These are phyloP conservation scores for Acleris cristana DNA, from an alignment of 2,888 invertebrate species.

Conservation along the genomic window DNA sequence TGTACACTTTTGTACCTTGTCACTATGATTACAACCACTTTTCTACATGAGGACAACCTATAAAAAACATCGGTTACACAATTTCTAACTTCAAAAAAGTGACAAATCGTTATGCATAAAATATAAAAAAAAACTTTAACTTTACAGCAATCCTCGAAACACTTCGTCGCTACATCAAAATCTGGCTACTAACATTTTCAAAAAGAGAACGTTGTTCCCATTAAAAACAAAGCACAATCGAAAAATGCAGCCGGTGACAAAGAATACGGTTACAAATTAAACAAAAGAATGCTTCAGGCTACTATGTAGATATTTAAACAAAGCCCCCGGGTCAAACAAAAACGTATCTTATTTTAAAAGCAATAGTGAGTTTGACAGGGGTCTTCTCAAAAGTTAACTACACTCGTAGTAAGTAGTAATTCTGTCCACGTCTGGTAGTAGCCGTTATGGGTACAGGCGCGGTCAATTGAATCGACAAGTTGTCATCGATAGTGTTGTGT, in stretches of 20 bases:
- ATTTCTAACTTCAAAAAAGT: too few species aligned
- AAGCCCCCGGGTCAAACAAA: neutral
- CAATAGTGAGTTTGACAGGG: too few species aligned
- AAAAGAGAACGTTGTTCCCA: conserved; percentile 11
- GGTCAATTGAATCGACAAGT: conserved; percentile 62
- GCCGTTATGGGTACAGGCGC: conserved; percentile 60
- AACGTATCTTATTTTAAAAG: too few species aligned
- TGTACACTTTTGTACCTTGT: too few species aligned
- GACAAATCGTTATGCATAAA: too few species aligned
- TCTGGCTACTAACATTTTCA: conserved; percentile 7
- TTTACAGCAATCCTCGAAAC: too few species aligned
- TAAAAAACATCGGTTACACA: too few species aligned
- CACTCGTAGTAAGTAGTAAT: conserved; percentile 42
- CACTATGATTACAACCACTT: too few species aligned
- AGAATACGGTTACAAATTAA: conserved; percentile 18
- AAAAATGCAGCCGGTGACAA: conserved; percentile 11
- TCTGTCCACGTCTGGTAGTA: conserved; percentile 64
- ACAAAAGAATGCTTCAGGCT: conserved; percentile 19
- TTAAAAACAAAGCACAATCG: conserved; percentile 13
- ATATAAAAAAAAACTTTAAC: too few species aligned
- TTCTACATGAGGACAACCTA: too few species aligned
- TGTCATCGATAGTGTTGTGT: conserved; percentile 45
- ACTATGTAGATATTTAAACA: neutral
- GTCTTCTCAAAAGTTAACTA: conserved; percentile 5
- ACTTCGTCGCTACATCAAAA: neutral